Evolutionary conservation across 2,797 vertebrate genomes (phyloP).

Genomic region (Acanthurus leucopareius): DNA sequence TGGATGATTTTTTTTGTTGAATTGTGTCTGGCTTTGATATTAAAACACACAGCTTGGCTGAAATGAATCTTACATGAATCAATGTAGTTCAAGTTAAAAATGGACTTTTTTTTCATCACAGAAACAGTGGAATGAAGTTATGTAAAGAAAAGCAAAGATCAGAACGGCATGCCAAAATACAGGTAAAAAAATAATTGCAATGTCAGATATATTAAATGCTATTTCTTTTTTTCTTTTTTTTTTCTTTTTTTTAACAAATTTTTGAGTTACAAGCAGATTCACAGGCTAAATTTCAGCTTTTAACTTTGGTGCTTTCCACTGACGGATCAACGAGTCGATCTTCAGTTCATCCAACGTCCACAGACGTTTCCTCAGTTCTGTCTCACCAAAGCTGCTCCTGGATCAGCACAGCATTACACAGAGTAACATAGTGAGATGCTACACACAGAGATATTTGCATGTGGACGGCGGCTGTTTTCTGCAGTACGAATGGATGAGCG

Average conservation of each 20-base stretch:
- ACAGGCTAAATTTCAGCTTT: constrained; percentile 78
- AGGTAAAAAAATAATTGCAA: constrained; percentile 90
- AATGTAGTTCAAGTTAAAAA: constrained; percentile 84
- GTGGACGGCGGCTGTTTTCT: constrained; percentile 63
- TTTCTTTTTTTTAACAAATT: constrained; percentile 79
- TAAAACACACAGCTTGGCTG: constrained; percentile 82
- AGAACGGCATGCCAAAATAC: constrained; percentile 90
- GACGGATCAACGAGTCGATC: constrained; percentile 22
- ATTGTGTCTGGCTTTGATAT: constrained; percentile 88
- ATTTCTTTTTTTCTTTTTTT: constrained; percentile 48
- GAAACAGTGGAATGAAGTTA: constrained; percentile 84
- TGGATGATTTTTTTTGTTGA: constrained; percentile 61
- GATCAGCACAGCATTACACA: constrained; percentile 56
- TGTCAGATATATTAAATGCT: constrained; percentile 87
- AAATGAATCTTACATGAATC: constrained; percentile 87
- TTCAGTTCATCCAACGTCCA: constrained; percentile 48
- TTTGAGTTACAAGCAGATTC: constrained; percentile 83
- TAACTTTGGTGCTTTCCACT: constrained; percentile 74
- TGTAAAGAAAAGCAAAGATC: constrained; percentile 84
- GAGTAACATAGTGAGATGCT: constrained; percentile 57
- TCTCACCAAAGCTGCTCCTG: constrained; percentile 49
- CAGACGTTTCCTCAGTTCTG: constrained; percentile 44
- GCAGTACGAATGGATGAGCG: constrained; percentile 59
- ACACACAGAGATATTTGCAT: constrained; percentile 58
- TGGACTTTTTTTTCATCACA: constrained; percentile 80